Conservation (phyloP, 2,888 invertebrate species). For the Eurytoma californica region DNA sequence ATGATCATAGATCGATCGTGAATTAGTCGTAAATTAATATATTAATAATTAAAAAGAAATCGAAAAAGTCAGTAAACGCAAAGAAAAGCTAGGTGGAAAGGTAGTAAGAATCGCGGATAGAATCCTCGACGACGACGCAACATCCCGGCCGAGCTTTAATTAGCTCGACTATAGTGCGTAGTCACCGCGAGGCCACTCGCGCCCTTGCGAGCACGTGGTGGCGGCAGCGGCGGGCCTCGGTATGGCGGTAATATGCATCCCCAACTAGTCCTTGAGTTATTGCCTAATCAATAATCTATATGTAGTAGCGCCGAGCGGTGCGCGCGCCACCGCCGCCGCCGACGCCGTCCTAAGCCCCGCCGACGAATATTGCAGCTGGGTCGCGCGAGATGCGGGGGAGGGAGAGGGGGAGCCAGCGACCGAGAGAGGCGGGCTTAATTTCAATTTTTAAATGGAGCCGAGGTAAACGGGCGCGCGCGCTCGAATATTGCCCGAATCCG, state of each 20-base stretch:
- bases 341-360: conserved; percentile 63
- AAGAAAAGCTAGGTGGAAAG: no score
- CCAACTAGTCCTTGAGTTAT: conserved; percentile 75
- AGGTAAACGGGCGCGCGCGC: conserved; percentile 47
- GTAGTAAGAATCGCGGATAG: no score
- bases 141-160: conserved; percentile 66
- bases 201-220: conserved; percentile 16
- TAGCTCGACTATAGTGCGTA: conserved; percentile 71
- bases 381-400: conserved; percentile 54
- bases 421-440: conserved; percentile 32
- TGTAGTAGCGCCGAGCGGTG: conserved; percentile 67
- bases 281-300: conserved; percentile 75
- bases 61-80: no score
- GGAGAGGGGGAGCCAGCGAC: neutral
- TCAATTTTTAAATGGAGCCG: conserved; percentile 49
- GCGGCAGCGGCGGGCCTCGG: conserved; percentile 52
- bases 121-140: neutral
- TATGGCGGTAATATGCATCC: conserved; percentile 73
- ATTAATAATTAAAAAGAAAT: no score
- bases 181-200: conserved; percentile 20
- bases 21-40: no score
- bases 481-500: conserved; percentile 31
- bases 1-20: no score
- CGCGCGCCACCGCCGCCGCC: conserved; percentile 49
- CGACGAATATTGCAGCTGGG: conserved; percentile 72